Evolutionary conservation across 2,797 vertebrate species (phyloP).

Genomic region (Tragopan temminckii): DNA sequence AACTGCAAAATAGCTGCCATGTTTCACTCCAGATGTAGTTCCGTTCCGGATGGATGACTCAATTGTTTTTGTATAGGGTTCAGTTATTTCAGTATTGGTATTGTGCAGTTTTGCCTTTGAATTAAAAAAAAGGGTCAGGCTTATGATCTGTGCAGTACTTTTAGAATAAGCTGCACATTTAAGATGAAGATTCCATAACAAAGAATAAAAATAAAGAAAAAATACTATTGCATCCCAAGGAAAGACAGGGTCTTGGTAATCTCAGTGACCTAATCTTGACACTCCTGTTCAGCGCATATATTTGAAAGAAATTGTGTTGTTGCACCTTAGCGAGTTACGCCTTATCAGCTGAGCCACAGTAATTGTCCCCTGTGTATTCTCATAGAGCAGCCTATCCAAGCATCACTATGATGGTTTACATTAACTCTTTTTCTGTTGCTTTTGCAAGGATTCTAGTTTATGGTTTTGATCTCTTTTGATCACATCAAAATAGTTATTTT

Average conservation of each 20-base stretch:
- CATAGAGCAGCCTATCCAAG: neutral
- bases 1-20: conserved; percentile 26
- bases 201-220: neutral
- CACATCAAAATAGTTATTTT: neutral
- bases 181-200: neutral
- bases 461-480: neutral
- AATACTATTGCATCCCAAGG: neutral
- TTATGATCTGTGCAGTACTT: neutral
- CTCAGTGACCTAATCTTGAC: conserved; percentile 25
- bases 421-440: conserved; percentile 4
- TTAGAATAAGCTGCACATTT: neutral
- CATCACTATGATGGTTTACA: neutral
- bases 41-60: neutral
- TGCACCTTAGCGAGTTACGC: conserved; percentile 29
- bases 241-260: conserved; percentile 21
- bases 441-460: neutral
- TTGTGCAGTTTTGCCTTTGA: neutral
- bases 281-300: neutral
- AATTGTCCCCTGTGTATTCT: conserved; percentile 37
- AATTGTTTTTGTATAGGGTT: neutral
- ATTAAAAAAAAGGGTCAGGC: neutral
- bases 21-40: conserved; percentile 39
- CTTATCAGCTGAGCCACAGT: conserved; percentile 50
- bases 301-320: conserved; percentile 48
- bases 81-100: conserved; percentile 6